Conservation (phyloP, 2,888 invertebrate genomes). For the Calameuta filiformis region DNA sequence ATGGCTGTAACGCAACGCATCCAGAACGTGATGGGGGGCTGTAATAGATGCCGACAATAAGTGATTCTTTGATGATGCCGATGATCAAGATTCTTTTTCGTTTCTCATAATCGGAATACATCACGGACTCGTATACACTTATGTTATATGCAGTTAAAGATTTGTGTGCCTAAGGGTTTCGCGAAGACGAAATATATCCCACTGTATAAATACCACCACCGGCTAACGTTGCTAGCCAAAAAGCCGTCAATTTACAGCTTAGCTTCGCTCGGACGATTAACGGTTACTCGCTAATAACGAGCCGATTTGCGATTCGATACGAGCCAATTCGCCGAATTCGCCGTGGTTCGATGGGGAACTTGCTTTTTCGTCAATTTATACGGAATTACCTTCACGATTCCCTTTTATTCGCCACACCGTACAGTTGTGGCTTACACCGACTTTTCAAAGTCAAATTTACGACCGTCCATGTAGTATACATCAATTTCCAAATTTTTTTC, state of each 20-base stretch:
- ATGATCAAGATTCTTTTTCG: not conserved
- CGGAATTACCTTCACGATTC: not conserved
- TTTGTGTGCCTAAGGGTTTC: not conserved
- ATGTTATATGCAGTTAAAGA: not conserved
- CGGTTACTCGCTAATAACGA: not conserved
- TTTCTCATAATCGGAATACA: not conserved
- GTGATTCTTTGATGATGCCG: not conserved
- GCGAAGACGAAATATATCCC: not conserved
- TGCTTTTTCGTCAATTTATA: not conserved
- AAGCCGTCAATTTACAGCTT: not conserved
- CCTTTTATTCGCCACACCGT: not conserved
- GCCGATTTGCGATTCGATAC: not conserved
- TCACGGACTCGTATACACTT: not conserved
- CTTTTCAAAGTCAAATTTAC: not conserved
- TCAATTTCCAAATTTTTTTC: not conserved
- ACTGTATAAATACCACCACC: not conserved
- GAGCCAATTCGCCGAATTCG: not conserved
- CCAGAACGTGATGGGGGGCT: not conserved
- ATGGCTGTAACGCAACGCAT: not conserved
- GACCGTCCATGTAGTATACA: not conserved
- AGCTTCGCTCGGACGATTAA: not conserved
- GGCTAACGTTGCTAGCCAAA: not conserved
- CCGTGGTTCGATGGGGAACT: not conserved
- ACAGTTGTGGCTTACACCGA: not conserved
- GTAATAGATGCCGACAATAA: not conserved